Evolutionary conservation across 2,113 vertebrate genomes (phyloP).

Genomic region (Neodon shergylaensis): DNA sequence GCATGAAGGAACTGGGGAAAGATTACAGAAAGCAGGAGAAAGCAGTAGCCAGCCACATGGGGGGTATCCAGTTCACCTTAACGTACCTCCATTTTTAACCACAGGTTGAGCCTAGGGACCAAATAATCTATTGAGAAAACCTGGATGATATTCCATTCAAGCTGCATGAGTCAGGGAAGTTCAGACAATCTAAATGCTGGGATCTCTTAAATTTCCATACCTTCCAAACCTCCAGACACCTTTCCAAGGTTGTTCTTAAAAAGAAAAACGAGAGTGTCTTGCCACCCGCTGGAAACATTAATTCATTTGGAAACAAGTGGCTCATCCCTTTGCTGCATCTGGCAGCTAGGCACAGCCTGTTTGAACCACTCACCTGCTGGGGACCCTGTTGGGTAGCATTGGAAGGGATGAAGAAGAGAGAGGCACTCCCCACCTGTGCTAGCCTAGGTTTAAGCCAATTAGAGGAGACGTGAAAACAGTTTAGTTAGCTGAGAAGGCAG

Average conservation of each 20-base stretch:
- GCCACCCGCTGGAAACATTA: not conserved
- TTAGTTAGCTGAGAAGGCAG: not conserved
- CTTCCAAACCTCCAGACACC: not conserved
- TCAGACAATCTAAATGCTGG: not conserved
- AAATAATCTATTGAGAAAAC: not conserved
- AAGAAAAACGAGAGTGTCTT: conserved; percentile 34
- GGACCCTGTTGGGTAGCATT: not conserved
- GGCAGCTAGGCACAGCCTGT: not conserved
- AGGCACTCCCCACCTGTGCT: not conserved
- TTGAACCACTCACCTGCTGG: not conserved
- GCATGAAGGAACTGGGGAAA: too few species aligned
- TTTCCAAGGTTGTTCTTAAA: not conserved
- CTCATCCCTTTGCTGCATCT: conserved; percentile 3
- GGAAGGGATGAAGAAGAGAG: not conserved
- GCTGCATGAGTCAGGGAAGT: not conserved
- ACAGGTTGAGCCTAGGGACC: not conserved
- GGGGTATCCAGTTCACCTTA: not conserved
- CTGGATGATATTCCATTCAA: not conserved
- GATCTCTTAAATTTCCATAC: conserved; percentile 14
- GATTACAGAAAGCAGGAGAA: not conserved
- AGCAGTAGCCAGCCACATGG: not conserved
- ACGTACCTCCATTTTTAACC: not conserved
- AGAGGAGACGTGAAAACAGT: not conserved
- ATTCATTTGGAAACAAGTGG: conserved; percentile 31
- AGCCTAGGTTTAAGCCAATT: not conserved